Conservation (phyloP, 2,797 vertebrate species). For the Chloroceryle inda region DNA sequence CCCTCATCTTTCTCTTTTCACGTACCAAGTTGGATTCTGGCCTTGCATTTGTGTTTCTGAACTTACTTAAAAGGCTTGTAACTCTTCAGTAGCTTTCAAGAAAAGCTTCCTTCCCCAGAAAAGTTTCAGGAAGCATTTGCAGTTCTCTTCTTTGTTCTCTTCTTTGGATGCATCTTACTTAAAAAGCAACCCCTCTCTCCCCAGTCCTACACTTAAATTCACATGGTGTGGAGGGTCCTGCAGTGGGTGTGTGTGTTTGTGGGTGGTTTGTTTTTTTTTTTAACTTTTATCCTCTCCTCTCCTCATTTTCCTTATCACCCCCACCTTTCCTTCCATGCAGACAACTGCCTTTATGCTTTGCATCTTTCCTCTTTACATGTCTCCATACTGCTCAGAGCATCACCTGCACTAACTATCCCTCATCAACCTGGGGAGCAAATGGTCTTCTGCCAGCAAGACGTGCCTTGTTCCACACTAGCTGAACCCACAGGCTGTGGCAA, state of each 20-base stretch:
- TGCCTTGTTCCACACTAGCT: fast-evolving
- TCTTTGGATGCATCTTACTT: neutral
- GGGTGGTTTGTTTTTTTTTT: neutral
- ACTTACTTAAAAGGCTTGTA: neutral
- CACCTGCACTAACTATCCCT: neutral
- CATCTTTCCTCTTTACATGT: neutral
- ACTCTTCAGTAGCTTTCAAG: neutral
- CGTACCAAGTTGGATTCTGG: neutral
- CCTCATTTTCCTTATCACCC: fast-evolving
- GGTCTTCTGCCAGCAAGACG: neutral
- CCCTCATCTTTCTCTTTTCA: neutral
- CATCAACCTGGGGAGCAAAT: fast-evolving
- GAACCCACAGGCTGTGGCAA: neutral
- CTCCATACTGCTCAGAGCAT: neutral
- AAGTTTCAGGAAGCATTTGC: neutral
- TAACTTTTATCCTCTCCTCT: neutral
- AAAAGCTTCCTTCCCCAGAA: neutral
- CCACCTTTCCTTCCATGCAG: neutral
- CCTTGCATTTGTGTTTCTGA: neutral
- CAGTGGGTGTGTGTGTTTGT: too few relatives aligned
- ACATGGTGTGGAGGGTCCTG: fast-evolving
- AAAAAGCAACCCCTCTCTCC: neutral
- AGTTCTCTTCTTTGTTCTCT: neutral
- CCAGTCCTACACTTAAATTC: neutral
- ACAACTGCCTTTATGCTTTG: neutral